phyloP scores from a whole-genome alignment of 2,797 vertebrate species.

The Psittacula derbiana region DNA sequence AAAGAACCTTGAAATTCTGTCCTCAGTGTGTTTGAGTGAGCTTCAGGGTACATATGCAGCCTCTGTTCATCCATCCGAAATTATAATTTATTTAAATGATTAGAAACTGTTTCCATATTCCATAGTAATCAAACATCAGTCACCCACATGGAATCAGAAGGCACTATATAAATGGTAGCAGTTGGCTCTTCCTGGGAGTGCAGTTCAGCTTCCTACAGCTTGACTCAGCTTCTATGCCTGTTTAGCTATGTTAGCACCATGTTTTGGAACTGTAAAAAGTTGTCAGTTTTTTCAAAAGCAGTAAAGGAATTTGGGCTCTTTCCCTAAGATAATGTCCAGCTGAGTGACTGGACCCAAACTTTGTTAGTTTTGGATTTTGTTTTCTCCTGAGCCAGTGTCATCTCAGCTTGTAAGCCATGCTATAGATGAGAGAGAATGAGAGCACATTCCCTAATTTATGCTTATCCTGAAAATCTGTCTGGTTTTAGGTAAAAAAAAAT shows the following conservation, averaged over 20 bases:
- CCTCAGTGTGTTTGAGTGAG: not conserved
- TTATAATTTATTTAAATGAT: slow-evolving; percentile 33
- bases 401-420: not conserved
- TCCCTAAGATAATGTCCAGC: not conserved
- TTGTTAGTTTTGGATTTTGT: not conserved
- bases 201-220: not conserved
- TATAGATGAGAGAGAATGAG: not conserved
- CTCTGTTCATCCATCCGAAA: not conserved
- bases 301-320: fast-evolving
- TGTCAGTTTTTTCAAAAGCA: not conserved
- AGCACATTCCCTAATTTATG: not conserved
- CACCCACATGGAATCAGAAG: not conserved
- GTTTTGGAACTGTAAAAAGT: not conserved
- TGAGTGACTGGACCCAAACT: not conserved
- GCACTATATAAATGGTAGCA: not conserved
- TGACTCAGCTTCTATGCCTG: not conserved
- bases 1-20: not conserved
- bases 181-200: not conserved
- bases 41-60: not conserved
- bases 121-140: slow-evolving; percentile 14
- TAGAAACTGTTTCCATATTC: slow-evolving; percentile 28
- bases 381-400: not conserved
- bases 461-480: not conserved
- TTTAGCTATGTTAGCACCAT: not conserved
- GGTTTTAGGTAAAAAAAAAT: not conserved